phyloP scores from a whole-genome alignment of 1,140 invertebrate species.

The Heliconius nattereri region DNA sequence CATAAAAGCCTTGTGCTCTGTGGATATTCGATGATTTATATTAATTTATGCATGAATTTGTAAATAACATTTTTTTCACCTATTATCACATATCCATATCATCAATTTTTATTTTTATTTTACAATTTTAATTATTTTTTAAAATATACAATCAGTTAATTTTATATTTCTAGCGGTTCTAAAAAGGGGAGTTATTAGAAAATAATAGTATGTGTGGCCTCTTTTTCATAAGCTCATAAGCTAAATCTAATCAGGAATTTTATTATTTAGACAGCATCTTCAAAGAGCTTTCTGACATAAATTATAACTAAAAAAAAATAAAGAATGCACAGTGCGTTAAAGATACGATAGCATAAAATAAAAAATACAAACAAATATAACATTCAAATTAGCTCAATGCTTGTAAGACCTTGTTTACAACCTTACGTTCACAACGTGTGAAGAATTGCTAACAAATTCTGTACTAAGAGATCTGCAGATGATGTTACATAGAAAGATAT shows the following conservation, averaged over 20 bases:
- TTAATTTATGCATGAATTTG: neutral
- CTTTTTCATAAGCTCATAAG: too few species aligned
- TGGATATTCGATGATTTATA: conserved; percentile 19
- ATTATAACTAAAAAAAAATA: too few species aligned
- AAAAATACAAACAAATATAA: neutral
- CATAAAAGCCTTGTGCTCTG: conserved; percentile 19
- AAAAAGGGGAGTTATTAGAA: neutral
- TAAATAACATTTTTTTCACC: too few species aligned
- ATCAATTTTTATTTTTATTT: too few species aligned
- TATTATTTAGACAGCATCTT: neutral
- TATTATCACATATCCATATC: too few species aligned
- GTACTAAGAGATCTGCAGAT: neutral
- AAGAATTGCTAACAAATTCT: conserved; percentile 18
- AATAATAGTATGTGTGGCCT: neutral
- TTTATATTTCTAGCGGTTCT: too few species aligned
- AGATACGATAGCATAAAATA: too few species aligned
- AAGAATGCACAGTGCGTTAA: too few species aligned
- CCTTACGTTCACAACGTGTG: conserved; percentile 36
- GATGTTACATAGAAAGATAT: neutral
- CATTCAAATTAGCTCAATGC: conserved; percentile 13
- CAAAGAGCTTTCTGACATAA: too few species aligned
- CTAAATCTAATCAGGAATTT: neutral
- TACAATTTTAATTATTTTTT: too few species aligned
- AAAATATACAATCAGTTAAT: too few species aligned
- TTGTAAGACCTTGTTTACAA: conserved; percentile 26